Evolutionary conservation across 2,113 vertebrate genomes (phyloP), one percentile per base, ranked within the genome.

Genomic region (Actenoides lindsayi): DNA sequence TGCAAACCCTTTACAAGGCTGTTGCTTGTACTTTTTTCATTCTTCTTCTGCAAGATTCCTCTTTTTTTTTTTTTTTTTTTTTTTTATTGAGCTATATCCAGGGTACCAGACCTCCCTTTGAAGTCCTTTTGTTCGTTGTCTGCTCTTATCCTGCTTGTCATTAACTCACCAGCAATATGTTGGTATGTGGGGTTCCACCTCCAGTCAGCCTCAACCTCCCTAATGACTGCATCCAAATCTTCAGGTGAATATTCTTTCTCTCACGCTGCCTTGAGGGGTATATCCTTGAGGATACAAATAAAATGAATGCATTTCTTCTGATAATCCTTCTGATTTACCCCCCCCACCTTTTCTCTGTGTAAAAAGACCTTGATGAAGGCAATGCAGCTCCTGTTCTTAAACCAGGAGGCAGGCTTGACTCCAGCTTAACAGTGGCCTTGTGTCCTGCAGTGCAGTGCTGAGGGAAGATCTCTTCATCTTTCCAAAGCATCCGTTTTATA

Each of bases 381-480:
- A 56, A 67, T 46, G n/a, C 37, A 78, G 46, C 27, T 39, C 12
- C 21, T 39, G 13, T 44, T 89, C 41, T 39, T 74, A 33, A 74
- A 12, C 7, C 27, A 70, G 27, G 33, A 77, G 30, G 44, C 59
- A 74, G 25, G 15, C 25, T 20, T 50, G 31, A 20, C 19, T 63
- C 4, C 16, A 10, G 1, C 16, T 28, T 15, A 12, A n/a, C 1
- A 0, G 27, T 53, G 24, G 10, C 27, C 14, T n/a, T 69, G 18
- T 73, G 24, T 42, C 42, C 63, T 57, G 30, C 63, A 48, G 23
- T 3, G 14, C 41, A 56, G 39, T 64, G 16, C 42, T 77, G 69
- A 39, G 56, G 50, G 63, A 44, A 37, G 28, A 5, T n/a, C 9
- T 83, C 44, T 65, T 35, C 37, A 30, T 82, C 57, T 54, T 82